Conservation (phyloP, 2,888 invertebrate species). For the Dascillus cervinus region DNA sequence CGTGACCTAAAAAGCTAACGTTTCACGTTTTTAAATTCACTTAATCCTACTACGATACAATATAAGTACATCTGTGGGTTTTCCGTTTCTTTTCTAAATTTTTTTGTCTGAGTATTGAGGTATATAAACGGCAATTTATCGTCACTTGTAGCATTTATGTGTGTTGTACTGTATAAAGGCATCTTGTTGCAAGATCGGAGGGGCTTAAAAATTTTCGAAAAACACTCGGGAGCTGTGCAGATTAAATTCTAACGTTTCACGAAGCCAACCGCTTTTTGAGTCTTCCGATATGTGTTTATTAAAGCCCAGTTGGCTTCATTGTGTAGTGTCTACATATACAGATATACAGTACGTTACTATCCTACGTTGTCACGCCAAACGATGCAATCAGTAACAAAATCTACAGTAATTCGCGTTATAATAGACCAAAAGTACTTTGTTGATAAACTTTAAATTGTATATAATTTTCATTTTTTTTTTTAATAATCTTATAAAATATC, state of each 20-base stretch:
- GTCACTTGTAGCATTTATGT: conserved; percentile 35
- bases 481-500: conserved; percentile 41
- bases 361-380: conserved; percentile 38
- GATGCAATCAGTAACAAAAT: conserved; percentile 37
- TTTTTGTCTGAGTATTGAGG: conserved; percentile 44
- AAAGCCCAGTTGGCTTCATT: conserved; percentile 8
- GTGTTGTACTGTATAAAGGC: conserved; percentile 46
- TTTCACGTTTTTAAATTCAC: conserved; percentile 28
- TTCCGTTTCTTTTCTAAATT: too few species aligned
- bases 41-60: conserved; percentile 42
- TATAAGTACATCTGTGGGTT: conserved; percentile 46
- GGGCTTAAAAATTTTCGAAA: conserved; percentile 26
- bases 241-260: conserved; percentile 19
- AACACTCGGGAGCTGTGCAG: conserved; percentile 30
- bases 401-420: conserved; percentile 32
- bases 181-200: conserved; percentile 40
- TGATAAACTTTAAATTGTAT: conserved; percentile 39
- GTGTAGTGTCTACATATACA: conserved; percentile 21
- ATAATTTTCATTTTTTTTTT: too few species aligned
- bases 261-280: conserved; percentile 14
- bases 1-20: conserved; percentile 35
- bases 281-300: background rate
- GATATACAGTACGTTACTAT: conserved; percentile 31
- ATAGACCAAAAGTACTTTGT: conserved; percentile 36
- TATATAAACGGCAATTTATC: conserved; percentile 34